A percentile compares a stretch with the other conserved stretches of the same genome.
These are phyloP conservation scores for Pediacus dermestoides DNA, from an alignment of 2,888 invertebrate genomes.

Conservation along the genomic window DNA sequence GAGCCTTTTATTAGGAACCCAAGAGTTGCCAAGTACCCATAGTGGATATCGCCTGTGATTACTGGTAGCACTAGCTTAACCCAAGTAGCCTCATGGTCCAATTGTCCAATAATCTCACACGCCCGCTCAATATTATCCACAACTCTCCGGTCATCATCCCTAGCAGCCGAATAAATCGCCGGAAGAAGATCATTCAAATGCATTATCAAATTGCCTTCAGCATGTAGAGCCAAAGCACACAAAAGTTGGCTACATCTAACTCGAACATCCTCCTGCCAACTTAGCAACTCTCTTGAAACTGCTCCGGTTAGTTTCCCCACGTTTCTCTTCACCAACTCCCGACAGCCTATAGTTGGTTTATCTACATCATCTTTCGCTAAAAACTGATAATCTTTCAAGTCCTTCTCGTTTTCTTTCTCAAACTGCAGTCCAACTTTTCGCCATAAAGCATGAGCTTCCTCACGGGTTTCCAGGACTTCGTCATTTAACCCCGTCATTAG, in stretches of 20 bases:
- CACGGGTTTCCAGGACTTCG: constrained; percentile 68
- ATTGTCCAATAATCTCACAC: constrained; percentile 71
- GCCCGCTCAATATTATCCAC: constrained; percentile 61
- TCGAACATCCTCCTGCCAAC: constrained; percentile 70
- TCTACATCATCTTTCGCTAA: constrained; percentile 56
- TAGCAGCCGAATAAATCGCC: constrained; percentile 55
- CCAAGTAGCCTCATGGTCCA: constrained; percentile 67
- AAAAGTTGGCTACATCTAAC: constrained; percentile 72
- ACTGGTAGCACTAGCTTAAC: constrained; percentile 64
- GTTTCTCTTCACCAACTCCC: constrained; percentile 71
- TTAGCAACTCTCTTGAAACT: constrained; percentile 64
- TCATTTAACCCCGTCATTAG: constrained; percentile 84
- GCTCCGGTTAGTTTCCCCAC: constrained; percentile 71
- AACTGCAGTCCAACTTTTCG: constrained; percentile 71
- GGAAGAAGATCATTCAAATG: constrained; percentile 58
- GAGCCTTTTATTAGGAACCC: constrained; percentile 61
- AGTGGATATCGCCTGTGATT: constrained; percentile 54
- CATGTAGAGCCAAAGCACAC: constrained; percentile 67
- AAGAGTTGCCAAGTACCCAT: constrained; percentile 58
- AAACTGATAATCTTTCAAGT: constrained; percentile 86
- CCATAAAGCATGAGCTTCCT: constrained; percentile 65
- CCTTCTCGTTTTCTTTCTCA: constrained; percentile 81
- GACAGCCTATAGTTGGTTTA: constrained; percentile 85
- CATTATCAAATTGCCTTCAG: constrained; percentile 70
- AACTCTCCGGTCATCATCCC: constrained; percentile 64